Percentiles rank a stretch among this genome's conserved stretches.
Evolutionary conservation across 2,113 vertebrate species (phyloP).

Genomic region (Thymallus thymallus): DNA sequence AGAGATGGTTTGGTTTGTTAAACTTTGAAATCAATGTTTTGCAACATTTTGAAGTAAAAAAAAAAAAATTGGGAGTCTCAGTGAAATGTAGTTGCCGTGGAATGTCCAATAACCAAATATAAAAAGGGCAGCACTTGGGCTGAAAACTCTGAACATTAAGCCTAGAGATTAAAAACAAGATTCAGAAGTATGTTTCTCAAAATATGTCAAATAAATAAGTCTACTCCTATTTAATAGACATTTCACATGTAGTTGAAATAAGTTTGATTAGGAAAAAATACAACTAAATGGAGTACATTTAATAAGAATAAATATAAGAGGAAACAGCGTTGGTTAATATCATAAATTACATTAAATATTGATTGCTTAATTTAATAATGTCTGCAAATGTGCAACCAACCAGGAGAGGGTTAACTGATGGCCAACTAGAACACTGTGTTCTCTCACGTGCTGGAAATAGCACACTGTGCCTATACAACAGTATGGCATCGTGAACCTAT

Average conservation of each 20-base stretch:
- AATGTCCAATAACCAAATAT: constrained; percentile 8
- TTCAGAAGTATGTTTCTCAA: background rate
- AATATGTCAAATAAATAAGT: constrained; percentile 14
- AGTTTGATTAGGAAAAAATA: too few species aligned
- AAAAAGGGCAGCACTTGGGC: constrained; percentile 10
- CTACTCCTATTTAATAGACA: background rate
- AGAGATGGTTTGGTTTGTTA: too few species aligned
- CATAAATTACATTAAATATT: background rate
- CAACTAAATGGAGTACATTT: too few species aligned
- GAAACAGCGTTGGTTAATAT: background rate
- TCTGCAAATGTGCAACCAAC: background rate
- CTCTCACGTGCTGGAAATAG: constrained; percentile 32
- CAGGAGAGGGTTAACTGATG: constrained; percentile 17
- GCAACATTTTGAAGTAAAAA: too few species aligned
- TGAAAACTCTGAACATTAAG: background rate
- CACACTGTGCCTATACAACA: constrained; percentile 27
- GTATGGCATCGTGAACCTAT: background rate
- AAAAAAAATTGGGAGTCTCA: too few species aligned
- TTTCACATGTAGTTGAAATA: too few species aligned
- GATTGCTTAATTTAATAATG: background rate
- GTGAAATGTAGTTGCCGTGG: too few species aligned
- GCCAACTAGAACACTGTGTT: constrained; percentile 62
- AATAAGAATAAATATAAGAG: too few species aligned
- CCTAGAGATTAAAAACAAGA: background rate
- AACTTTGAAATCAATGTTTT: too few species aligned